Conservation (phyloP, 2,888 invertebrate species). For the Drosophila anceps region DNA sequence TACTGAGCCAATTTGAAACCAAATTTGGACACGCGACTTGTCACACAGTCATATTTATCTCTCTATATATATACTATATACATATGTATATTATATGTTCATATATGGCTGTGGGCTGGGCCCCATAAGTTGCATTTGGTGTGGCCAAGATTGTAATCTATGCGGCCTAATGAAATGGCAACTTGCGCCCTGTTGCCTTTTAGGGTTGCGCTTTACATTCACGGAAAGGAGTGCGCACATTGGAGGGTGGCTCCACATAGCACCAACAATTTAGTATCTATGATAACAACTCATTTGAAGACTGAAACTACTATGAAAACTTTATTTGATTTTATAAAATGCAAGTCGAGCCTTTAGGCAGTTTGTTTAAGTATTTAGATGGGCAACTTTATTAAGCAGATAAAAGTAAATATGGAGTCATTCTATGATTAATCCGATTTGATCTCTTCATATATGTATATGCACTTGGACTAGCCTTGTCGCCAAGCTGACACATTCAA, state of each 20-base stretch:
- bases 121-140: conserved; percentile 23
- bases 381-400: too few species aligned
- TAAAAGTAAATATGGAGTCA: neutral
- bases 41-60: conserved; percentile 8
- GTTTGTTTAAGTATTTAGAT: too few species aligned
- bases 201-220: conserved; percentile 17
- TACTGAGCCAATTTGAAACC: conserved; percentile 25
- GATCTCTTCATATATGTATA: conserved; percentile 5
- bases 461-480: conserved; percentile 44
- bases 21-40: conserved; percentile 46
- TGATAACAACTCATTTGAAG: neutral
- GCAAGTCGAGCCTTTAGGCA: neutral
- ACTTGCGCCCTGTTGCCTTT: neutral
- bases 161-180: conserved; percentile 37
- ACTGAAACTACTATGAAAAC: neutral
- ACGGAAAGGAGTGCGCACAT: neutral
- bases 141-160: conserved; percentile 50
- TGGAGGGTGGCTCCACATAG: conserved; percentile 22
- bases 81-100: neutral
- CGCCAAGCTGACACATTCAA: conserved; percentile 30
- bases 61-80: neutral
- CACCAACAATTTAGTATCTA: neutral
- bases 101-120: conserved; percentile 18
- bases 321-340: neutral
- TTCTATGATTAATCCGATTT: neutral